Evolutionary conservation across 2,797 vertebrate genomes (phyloP).

Genomic region (Schizopygopsis malacanthus): DNA sequence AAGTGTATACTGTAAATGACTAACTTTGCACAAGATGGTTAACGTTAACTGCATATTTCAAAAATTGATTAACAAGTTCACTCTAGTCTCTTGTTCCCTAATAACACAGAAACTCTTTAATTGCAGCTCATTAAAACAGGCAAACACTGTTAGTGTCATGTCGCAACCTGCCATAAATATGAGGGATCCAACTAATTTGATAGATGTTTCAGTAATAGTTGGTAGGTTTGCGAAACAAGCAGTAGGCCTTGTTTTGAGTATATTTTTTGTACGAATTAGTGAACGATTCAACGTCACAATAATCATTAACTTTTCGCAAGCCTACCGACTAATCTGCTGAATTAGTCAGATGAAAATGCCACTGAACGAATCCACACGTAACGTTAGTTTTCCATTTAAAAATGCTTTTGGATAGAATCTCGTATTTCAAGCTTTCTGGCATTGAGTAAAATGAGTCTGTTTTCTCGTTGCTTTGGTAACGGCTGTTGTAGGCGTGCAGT

Average conservation of each 20-base stretch:
- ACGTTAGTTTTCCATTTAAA: not conserved
- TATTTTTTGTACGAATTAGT: not conserved
- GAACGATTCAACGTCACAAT: not conserved
- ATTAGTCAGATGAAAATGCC: too few relatives aligned
- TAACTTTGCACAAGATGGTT: not conserved
- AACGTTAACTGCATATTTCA: not conserved
- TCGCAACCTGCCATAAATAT: not conserved
- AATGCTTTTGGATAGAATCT: not conserved
- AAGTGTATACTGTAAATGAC: constrained; percentile 4
- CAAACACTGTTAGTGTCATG: not conserved
- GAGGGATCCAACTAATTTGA: not conserved
- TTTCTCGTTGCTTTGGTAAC: constrained; percentile 42
- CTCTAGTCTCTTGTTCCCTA: not conserved
- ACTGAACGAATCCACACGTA: not conserved
- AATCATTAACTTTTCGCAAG: not conserved
- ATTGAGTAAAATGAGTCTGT: not conserved
- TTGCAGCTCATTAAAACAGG: not conserved
- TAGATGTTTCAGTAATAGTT: not conserved
- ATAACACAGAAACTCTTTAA: not conserved
- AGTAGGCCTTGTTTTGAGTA: not conserved
- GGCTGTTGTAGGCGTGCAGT: not conserved
- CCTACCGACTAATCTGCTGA: not conserved
- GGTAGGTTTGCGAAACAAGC: not conserved
- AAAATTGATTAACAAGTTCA: not conserved
- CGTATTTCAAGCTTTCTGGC: not conserved